Percentiles rank a stretch among this genome's conserved stretches.
phyloP scores from a whole-genome alignment of 1,140 invertebrate species.

The Streblospio benedicti region DNA sequence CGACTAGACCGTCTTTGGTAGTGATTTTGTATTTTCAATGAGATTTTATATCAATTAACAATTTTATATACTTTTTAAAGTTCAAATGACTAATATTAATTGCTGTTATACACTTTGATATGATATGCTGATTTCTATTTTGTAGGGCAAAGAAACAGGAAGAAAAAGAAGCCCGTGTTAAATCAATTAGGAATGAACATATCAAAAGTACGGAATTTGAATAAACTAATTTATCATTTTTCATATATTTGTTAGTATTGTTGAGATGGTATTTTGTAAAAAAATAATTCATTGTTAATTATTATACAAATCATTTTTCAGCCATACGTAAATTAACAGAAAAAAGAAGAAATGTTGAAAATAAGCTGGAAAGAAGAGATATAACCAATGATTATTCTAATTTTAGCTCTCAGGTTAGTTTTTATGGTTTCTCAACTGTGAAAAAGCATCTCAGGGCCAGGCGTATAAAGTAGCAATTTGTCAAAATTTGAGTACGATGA shows the following conservation, averaged over 20 bases:
- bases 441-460: too few relatives aligned
- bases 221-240: not conserved
- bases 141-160: slow-evolving; percentile 42
- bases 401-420: slow-evolving; percentile 39
- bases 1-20: slow-evolving; percentile 44
- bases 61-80: not conserved
- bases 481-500: too few relatives aligned
- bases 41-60: not conserved
- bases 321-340: slow-evolving; percentile 42
- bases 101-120: not conserved
- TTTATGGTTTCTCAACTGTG: too few relatives aligned
- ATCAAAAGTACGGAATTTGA: slow-evolving; percentile 35
- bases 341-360: slow-evolving; percentile 31
- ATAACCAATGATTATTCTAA: slow-evolving; percentile 40
- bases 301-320: slow-evolving; percentile 18
- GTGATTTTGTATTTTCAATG: not conserved
- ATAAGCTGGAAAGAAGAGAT: slow-evolving; percentile 32
- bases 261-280: too few relatives aligned
- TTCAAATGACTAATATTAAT: not conserved
- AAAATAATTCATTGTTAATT: not conserved
- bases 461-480: too few relatives aligned
- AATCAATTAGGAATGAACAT: slow-evolving; percentile 43
- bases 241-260: not conserved
- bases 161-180: slow-evolving; percentile 38
- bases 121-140: slow-evolving; percentile 3